Conservation (phyloP, 2,888 invertebrate genomes). For the Torymus auratus region DNA sequence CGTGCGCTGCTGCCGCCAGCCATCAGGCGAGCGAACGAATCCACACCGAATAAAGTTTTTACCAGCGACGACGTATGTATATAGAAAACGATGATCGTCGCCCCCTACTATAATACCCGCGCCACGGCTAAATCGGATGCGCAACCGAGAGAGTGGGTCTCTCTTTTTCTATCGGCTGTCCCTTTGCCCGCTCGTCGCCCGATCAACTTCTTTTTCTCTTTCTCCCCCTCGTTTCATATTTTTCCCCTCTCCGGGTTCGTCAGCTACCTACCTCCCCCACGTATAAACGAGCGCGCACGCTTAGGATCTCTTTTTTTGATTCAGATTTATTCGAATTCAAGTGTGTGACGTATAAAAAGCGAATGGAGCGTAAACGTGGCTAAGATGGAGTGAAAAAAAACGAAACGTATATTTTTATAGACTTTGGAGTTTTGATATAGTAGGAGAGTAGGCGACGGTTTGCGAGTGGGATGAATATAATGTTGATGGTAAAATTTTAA, state of each 20-base stretch:
- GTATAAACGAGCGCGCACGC: not conserved
- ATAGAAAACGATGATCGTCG: no score
- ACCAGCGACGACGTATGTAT: not conserved
- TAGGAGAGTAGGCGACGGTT: no score
- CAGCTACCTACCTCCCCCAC: not conserved
- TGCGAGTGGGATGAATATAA: no score
- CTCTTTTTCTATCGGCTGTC: conserved; percentile 44
- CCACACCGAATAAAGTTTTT: conserved; percentile 36
- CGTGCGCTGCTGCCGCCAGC: not conserved
- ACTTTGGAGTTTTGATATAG: no score
- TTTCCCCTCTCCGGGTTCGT: conserved; percentile 8
- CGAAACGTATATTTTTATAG: not conserved
- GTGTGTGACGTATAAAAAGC: no score
- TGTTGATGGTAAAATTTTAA: no score
- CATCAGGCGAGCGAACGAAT: conserved; percentile 20
- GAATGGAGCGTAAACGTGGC: no score
- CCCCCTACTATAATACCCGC: not conserved
- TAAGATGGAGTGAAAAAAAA: not conserved
- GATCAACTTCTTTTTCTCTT: conserved; percentile 10
- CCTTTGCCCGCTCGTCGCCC: conserved; percentile 23
- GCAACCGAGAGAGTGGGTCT: not conserved
- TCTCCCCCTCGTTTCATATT: conserved; percentile 21
- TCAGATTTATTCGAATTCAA: no score
- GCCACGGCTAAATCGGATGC: conserved; percentile 24
- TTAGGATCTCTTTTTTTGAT: not conserved